phyloP scores from a whole-genome alignment of 1,140 invertebrate species.

The Sycobia sp. region DNA sequence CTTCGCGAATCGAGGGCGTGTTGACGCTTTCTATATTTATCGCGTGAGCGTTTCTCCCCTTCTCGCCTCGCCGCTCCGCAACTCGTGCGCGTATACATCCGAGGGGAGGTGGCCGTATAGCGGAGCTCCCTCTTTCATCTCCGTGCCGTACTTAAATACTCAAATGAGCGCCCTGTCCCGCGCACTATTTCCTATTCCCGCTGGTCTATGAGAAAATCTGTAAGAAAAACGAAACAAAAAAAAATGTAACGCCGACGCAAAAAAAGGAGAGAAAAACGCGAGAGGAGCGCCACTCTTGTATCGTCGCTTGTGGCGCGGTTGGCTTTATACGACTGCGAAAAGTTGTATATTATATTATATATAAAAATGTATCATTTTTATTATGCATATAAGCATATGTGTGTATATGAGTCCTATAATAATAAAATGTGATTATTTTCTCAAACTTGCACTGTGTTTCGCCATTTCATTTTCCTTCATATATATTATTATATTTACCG shows the following conservation, averaged over 20 bases:
- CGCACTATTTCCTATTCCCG: no score
- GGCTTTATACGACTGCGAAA: slow-evolving; percentile 18
- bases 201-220: no score
- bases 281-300: slow-evolving; percentile 20
- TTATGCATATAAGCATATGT: slow-evolving; percentile 4
- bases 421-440: slow-evolving; percentile 34
- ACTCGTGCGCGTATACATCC: no score
- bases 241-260: background rate
- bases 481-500: no score
- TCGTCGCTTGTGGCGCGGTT: background rate
- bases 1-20: slow-evolving; percentile 22
- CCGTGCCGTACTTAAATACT: no score
- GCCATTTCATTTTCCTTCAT: no score
- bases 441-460: background rate
- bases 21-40: slow-evolving; percentile 22
- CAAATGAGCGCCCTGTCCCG: no score
- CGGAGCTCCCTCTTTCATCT: no score
- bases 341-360: slow-evolving; percentile 18
- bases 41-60: no score
- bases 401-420: slow-evolving; percentile 19
- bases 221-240: background rate
- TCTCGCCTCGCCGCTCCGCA: background rate
- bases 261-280: background rate
- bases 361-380: slow-evolving; percentile 27
- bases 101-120: no score